Evolutionary conservation across 2,797 vertebrate species (phyloP).

Genomic region (Tauraco hartlaubi): DNA sequence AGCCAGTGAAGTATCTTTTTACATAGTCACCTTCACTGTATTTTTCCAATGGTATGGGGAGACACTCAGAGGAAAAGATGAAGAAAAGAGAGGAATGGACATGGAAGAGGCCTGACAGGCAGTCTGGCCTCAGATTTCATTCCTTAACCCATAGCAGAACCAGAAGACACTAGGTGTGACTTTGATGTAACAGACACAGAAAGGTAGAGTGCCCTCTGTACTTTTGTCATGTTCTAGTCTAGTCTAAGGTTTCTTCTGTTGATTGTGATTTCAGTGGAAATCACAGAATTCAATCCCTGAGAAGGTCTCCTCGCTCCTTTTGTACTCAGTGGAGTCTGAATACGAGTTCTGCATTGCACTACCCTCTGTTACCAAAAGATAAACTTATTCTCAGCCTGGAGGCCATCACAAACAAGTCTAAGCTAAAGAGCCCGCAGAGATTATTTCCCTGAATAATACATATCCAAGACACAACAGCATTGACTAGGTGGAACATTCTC

Average conservation of each 20-base stretch:
- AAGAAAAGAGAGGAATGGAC: not conserved
- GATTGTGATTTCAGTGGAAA: not conserved
- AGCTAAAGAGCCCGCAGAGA: not conserved
- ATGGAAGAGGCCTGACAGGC: not conserved
- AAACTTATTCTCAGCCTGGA: not conserved
- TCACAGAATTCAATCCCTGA: not conserved
- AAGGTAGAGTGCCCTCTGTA: not conserved
- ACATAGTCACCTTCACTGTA: not conserved
- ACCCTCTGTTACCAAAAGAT: not conserved
- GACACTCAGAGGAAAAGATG: not conserved
- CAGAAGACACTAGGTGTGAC: not conserved
- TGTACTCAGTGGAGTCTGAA: not conserved
- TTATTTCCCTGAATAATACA: not conserved
- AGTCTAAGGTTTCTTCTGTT: not conserved
- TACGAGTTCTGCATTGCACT: not conserved
- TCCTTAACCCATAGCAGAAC: not conserved
- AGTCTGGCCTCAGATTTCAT: not conserved
- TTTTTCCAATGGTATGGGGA: not conserved
- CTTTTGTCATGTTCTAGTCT: not conserved
- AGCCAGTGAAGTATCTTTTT: not conserved
- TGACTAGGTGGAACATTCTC: not conserved
- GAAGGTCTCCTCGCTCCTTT: not conserved
- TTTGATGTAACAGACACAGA: not conserved
- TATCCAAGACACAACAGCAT: not conserved
- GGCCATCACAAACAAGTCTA: not conserved